Conservation (phyloP, 1,140 invertebrate species). For the Monochamus saltuarius region DNA sequence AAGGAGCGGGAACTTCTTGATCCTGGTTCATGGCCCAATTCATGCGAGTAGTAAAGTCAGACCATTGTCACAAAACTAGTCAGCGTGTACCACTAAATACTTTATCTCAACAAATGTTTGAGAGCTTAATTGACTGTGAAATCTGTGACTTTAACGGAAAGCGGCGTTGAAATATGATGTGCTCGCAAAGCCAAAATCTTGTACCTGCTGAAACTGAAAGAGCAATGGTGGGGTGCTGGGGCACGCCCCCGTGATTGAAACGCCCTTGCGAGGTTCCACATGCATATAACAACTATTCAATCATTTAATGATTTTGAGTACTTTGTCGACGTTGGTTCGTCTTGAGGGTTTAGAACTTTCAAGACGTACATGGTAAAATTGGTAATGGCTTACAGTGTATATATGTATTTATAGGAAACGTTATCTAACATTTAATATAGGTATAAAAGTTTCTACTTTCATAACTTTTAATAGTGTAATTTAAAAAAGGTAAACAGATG, state of each 20-base stretch:
- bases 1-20: constrained; percentile 46
- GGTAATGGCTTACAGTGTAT: no score
- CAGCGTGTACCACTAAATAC: background rate
- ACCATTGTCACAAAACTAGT: constrained; percentile 1
- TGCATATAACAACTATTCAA: constrained; percentile 27
- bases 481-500: no score
- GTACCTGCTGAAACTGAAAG: constrained; percentile 35
- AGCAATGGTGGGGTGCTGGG: constrained; percentile 33
- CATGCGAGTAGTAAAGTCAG: constrained; percentile 1
- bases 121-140: constrained; percentile 14
- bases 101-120: background rate
- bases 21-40: constrained; percentile 45
- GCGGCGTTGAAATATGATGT: constrained; percentile 35
- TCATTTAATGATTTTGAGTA: constrained; percentile 28
- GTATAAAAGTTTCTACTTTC: no score
- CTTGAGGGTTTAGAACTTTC: no score
- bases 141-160: constrained; percentile 23
- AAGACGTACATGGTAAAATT: background rate
- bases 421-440: background rate
- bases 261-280: constrained; percentile 38
- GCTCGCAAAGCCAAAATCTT: constrained; percentile 34
- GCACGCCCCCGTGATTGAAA: constrained; percentile 40
- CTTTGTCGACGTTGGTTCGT: background rate
- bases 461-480: no score
- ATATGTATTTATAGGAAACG: background rate